Evolutionary conservation across 2,797 vertebrate species (phyloP), one percentile per base, ranked within the genome.

Genomic region (Pipistrellus pipistrellus): DNA sequence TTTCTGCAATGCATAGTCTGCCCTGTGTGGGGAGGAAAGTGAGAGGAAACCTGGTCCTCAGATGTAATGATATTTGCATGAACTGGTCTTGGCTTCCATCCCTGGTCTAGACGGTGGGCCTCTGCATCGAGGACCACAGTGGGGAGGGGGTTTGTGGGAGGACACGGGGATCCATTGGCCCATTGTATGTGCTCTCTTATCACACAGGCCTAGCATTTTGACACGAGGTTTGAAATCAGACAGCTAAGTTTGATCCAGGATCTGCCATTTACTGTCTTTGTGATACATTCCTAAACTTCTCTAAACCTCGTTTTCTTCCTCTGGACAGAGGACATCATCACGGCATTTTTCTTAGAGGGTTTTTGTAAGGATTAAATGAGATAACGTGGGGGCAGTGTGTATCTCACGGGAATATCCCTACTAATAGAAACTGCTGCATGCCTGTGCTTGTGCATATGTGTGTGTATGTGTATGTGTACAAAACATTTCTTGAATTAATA

Each of bases 311-410:
- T 80, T 48, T 89, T 76, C 27, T 18, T 91, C 27, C 66, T 80
- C 71, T 86, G 51, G 13, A 21, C 78, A 85, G 71, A 78, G 48
- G 32, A 14, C 32, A 8, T 10, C 53, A 71, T 41, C 30, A 80
- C 4, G 41, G 4, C 20, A 14, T 55, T 57, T 88, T 85, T 57
- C 48, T 91, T 51, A 11, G 12, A 51, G 32, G 21, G 10, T 5
- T 68, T 27, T 46, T 14, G 44, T 38, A 35, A 91, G 51, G 14
- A 55, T 88, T 95, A 89, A 87, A 82, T 95, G 86, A 96, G 82
- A 87, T 69, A 51, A 62, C 72, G 4, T 9, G 71, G 32, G 8
- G 21, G 10, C 32, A 44, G 21, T 48, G n/a, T 64, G 91, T n/a
- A 85, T 30, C 41, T 95, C 76, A 32, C 11, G 17, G 55, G n/a